Conservation (phyloP, 2,888 invertebrate genomes). For the Mermis nigrescens region DNA sequence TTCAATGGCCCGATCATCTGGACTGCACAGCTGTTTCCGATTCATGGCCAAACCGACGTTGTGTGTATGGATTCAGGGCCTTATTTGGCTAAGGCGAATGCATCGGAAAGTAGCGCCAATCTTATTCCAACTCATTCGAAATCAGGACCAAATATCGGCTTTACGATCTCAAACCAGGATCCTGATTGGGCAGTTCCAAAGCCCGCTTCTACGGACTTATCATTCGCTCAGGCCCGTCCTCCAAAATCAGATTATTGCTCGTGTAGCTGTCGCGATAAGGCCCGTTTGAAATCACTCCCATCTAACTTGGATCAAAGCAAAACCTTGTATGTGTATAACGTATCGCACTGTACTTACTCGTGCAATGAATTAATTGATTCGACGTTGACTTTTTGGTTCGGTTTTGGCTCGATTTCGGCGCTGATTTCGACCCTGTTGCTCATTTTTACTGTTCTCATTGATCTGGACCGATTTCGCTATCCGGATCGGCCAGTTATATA, state of each 20-base stretch:
- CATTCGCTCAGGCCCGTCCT: not conserved
- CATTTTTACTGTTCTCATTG: conserved; percentile 85
- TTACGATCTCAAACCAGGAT: not conserved
- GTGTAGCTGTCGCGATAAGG: not conserved
- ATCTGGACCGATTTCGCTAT: conserved; percentile 61
- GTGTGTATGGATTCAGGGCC: conserved; percentile 13
- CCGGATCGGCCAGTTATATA: conserved; percentile 95
- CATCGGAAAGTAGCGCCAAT: not conserved
- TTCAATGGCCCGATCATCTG: conserved; percentile 93
- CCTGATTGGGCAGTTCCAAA: not conserved
- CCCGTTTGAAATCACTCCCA: not conserved
- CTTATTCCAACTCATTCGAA: not conserved
- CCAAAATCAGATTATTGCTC: not conserved
- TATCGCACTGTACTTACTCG: not conserved
- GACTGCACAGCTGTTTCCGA: conserved; percentile 77
- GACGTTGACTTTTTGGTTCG: conserved; percentile 74
- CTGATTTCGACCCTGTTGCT: conserved; percentile 85
- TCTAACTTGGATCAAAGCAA: not conserved
- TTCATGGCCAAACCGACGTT: conserved; percentile 10
- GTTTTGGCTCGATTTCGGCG: conserved; percentile 85
- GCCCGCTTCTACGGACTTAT: not conserved
- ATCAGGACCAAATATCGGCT: not conserved
- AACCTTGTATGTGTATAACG: not conserved
- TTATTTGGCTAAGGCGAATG: not conserved
- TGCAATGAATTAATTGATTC: conserved; percentile 44